phyloP scores from a whole-genome alignment of 2,888 invertebrate genomes.

The Campopleginae sp. region DNA sequence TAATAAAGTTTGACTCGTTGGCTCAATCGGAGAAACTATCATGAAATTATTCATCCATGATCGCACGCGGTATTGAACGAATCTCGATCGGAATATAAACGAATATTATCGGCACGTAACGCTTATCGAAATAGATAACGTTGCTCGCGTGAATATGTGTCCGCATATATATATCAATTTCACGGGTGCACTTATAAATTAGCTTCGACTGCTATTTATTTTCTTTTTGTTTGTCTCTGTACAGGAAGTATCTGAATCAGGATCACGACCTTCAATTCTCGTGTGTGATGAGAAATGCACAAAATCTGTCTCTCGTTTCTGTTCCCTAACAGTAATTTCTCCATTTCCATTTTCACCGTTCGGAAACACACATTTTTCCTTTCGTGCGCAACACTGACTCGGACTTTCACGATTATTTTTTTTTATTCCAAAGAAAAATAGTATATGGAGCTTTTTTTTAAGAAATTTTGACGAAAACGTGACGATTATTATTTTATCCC shows the following conservation, averaged over 20 bases:
- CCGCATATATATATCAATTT: neutral
- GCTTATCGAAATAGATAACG: conserved; percentile 16
- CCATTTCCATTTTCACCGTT: neutral
- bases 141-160: neutral
- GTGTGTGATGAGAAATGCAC: no score
- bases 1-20: neutral
- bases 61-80: neutral
- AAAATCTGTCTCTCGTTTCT: no score
- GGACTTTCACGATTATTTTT: neutral
- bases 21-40: neutral
- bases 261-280: no score
- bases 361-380: neutral
- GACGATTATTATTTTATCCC: no score
- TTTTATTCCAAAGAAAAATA: no score
- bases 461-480: no score
- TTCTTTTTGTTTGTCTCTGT: neutral
- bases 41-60: neutral
- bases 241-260: no score
- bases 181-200: conserved; percentile 6
- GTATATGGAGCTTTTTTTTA: no score
- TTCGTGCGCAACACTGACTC: neutral
- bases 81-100: neutral
- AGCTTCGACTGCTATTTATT: neutral
- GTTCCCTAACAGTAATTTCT: no score
- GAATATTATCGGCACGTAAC: neutral